Evolutionary conservation across 2,113 vertebrate species (phyloP), one percentile per base, ranked within the genome.

Genomic region (Genyomyrus donnyi): DNA sequence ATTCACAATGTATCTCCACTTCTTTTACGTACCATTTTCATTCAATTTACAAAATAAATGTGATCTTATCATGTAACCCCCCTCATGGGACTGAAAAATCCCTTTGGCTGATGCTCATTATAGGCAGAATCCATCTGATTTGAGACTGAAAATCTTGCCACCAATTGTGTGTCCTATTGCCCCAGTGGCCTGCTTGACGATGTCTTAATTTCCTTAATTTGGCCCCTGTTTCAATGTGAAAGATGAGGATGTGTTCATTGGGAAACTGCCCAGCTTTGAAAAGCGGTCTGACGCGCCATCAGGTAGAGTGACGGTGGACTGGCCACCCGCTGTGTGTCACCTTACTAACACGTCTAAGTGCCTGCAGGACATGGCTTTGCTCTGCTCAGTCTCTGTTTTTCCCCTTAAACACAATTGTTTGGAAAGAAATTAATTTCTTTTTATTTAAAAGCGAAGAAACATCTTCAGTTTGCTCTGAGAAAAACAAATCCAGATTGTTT

Each of bases 241-340:
- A 97, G 97, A 98, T 91, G 96, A 97, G 91, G 97, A 97, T 96
- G 93, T 96, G 94, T 98, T 98, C 93, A 94, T 97, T 96, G 95
- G 93, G 86, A 97, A 96, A 94, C 96, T 97, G 95, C 96, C 96
- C 91, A 95, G 96, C 93, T 96, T 96, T 97, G 97, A 97, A 96
- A 98, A 97, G 94, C 95, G 95, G 91, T 97, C 94, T 96, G 97
- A 97, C 85, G 96, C 97, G 70, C 93, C 96, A 90, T 95, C 97
- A 98, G 97, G 97, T 98, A 97, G 91, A 91, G 94, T 96, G 93
- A 88, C 3, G 49, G 11, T 10, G 48, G 11, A 53, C n/a, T 15
- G 39, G 21, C 85, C 24, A 24, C 62, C 49, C 19, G 5, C 85
- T 17, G 27, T 42, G 15, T 53, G 24, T 3, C 48, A 3, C 11